phyloP scores from a whole-genome alignment of 2,888 invertebrate genomes.

The Aspidiotus destructor region DNA sequence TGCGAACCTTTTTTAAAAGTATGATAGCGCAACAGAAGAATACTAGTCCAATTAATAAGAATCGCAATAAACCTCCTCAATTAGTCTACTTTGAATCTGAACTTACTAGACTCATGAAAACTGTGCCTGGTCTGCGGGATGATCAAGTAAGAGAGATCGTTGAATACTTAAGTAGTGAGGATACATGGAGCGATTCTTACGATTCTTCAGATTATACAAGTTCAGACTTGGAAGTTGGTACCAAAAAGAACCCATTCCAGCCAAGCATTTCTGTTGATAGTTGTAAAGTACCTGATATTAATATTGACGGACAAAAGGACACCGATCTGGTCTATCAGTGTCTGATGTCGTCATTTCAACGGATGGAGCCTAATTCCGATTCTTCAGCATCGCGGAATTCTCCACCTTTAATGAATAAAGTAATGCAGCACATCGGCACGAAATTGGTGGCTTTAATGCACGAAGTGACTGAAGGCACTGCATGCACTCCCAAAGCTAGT shows the following conservation, averaged over 20 bases:
- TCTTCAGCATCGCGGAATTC: slow-evolving; percentile 54
- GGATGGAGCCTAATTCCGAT: slow-evolving; percentile 49
- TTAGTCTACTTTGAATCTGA: slow-evolving; percentile 82
- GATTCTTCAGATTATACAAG: slow-evolving; percentile 87
- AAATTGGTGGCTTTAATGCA: slow-evolving; percentile 82
- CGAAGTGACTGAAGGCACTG: slow-evolving; percentile 61
- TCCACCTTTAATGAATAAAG: slow-evolving; percentile 77
- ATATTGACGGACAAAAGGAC: slow-evolving; percentile 47
- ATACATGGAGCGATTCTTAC: slow-evolving; percentile 88
- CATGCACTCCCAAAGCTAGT: slow-evolving; percentile 29
- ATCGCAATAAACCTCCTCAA: slow-evolving; percentile 64
- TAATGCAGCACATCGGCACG: slow-evolving; percentile 85
- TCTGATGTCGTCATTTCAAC: slow-evolving; percentile 71
- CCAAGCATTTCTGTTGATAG: background rate
- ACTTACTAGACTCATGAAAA: slow-evolving; percentile 81
- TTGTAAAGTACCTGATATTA: background rate
- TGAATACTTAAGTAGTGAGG: slow-evolving; percentile 83
- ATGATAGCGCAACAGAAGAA: slow-evolving; percentile 59
- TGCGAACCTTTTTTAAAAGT: slow-evolving; percentile 85
- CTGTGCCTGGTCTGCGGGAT: slow-evolving; percentile 80
- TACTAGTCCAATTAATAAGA: slow-evolving; percentile 42
- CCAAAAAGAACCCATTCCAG: slow-evolving; percentile 51
- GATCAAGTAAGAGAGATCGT: slow-evolving; percentile 86
- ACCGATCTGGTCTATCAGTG: slow-evolving; percentile 80
- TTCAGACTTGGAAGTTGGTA: slow-evolving; percentile 65